A percentile compares a stretch with the other conserved stretches of the same genome.
Evolutionary conservation across 2,888 invertebrate species (phyloP).

Genomic region (Acleris holmiana): DNA sequence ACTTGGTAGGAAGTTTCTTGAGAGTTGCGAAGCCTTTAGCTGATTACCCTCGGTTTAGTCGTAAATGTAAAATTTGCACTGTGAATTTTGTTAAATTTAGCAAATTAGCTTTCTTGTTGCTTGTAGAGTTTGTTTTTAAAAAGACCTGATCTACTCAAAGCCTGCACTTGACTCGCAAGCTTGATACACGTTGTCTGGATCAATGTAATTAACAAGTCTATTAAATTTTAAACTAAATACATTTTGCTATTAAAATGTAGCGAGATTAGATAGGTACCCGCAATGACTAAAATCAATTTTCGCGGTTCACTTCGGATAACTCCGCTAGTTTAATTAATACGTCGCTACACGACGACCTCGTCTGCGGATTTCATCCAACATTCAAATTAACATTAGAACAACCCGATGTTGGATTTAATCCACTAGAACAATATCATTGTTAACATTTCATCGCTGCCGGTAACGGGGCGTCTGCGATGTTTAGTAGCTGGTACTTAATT

Average conservation of each 20-base stretch:
- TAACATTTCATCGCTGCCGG: slow-evolving; percentile 74
- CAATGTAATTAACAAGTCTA: neutral
- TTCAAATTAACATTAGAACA: slow-evolving; percentile 73
- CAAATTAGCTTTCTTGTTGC: slow-evolving; percentile 16
- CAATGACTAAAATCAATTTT: slow-evolving; percentile 45
- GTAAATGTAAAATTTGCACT: slow-evolving; percentile 49
- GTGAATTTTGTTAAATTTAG: slow-evolving; percentile 46
- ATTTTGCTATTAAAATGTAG: slow-evolving; percentile 48
- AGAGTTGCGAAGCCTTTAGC: slow-evolving; percentile 51
- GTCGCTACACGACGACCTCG: slow-evolving; percentile 62
- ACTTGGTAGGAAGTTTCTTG: slow-evolving; percentile 50
- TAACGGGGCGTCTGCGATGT: slow-evolving; percentile 68
- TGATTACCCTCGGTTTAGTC: slow-evolving; percentile 56
- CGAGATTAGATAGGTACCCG: slow-evolving; percentile 52
- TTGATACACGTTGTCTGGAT: neutral
- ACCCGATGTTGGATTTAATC: slow-evolving; percentile 71
- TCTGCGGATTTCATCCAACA: slow-evolving; percentile 66
- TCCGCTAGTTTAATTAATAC: slow-evolving; percentile 65
- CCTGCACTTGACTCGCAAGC: neutral
- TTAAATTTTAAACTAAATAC: slow-evolving; percentile 38
- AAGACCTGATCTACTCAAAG: neutral
- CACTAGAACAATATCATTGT: slow-evolving; percentile 76
- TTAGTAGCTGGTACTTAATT: slow-evolving; percentile 69
- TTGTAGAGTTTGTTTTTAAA: neutral
- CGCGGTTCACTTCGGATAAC: slow-evolving; percentile 52